Evolutionary conservation across 2,888 invertebrate species (phyloP).

Genomic region (Crioceris asparagi): DNA sequence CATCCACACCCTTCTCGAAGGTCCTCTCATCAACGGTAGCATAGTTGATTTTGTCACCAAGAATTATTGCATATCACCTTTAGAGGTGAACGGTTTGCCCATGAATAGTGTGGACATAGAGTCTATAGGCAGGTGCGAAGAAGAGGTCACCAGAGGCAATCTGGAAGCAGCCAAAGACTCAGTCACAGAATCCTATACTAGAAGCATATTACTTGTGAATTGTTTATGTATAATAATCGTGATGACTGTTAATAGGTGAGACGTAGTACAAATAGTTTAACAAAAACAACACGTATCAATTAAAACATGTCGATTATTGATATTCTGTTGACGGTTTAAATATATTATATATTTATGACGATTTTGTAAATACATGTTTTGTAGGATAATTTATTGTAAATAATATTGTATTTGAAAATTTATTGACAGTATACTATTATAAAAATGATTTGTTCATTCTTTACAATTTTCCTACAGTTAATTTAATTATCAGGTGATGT

Average conservation of each 20-base stretch:
- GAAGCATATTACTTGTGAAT: conserved; percentile 17
- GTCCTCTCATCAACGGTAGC: conserved; percentile 61
- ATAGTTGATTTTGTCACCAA: conserved; percentile 56
- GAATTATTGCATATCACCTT: conserved; percentile 78
- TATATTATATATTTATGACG: too few species aligned
- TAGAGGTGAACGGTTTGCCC: conserved; percentile 69
- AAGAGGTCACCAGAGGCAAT: conserved; percentile 55
- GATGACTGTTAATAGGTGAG: conserved; percentile 24
- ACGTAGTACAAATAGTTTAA: too few species aligned
- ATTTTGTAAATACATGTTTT: too few species aligned
- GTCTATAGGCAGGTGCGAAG: conserved; percentile 55
- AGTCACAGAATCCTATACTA: conserved; percentile 12
- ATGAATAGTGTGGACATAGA: conserved; percentile 59
- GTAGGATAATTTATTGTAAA: too few species aligned
- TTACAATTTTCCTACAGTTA: too few species aligned
- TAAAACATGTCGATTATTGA: too few species aligned
- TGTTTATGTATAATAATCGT: conserved; percentile 15
- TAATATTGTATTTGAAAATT: too few species aligned
- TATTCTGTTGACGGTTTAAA: too few species aligned
- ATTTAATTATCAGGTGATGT: too few species aligned
- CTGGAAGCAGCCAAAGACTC: conserved; percentile 42
- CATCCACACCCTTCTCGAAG: conserved; percentile 62
- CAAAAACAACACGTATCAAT: too few species aligned
- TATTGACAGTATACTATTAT: too few species aligned
- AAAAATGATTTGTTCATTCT: too few species aligned